Evolutionary conservation across 1,140 invertebrate genomes (phyloP), one percentile per base, ranked within the genome.

Genomic region (Aphelenchoides fujianensis): DNA sequence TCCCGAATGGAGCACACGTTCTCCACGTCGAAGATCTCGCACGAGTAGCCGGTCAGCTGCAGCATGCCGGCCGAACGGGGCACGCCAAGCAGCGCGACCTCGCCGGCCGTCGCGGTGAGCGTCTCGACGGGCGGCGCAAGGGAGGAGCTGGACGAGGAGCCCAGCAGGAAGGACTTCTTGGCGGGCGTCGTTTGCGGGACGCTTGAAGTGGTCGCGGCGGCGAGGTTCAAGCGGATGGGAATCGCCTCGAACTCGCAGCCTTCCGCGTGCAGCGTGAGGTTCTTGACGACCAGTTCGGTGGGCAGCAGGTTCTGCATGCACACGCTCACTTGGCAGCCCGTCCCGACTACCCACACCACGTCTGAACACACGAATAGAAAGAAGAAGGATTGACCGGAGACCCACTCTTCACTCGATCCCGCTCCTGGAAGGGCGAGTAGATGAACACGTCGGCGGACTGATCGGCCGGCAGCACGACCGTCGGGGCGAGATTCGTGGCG

Each of bases 371-470:
- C n/a, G n/a, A 34, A n/a, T 1, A 35, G 37, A 37, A 67, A 12
- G 1, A 55, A 2, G 35, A 53, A 2, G n/a, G 2, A 1, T 57
- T 67, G 62, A 67, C 28, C 19, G 28, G 1, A n/a, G 23, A 30
- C 70, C 9, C 31, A 82, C 81, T 72, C 68, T 76, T 74, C 34
- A 67, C 61, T 63, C 69, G 70, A 31, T 73, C 75, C 19, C 68
- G 23, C 64, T 80, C 71, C 69, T 84, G 79, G 52, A 83, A 83
- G 32, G 82, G 82, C 1, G 82, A 83, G 66, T 84, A 84, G 41
- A 83, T 83, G 35, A 84, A 83, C 36, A 83, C 82, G 31, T 75
- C 69, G 3, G 70, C 72, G 34, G 30, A 70, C 70, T 9, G 67
- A 54, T 0, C 64, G 48, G 16, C 73, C n/a, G n/a, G n/a, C 53